Base-by-base conservation (phyloP, 2,797 vertebrate species). In the Potorous gilbertii region DNA sequence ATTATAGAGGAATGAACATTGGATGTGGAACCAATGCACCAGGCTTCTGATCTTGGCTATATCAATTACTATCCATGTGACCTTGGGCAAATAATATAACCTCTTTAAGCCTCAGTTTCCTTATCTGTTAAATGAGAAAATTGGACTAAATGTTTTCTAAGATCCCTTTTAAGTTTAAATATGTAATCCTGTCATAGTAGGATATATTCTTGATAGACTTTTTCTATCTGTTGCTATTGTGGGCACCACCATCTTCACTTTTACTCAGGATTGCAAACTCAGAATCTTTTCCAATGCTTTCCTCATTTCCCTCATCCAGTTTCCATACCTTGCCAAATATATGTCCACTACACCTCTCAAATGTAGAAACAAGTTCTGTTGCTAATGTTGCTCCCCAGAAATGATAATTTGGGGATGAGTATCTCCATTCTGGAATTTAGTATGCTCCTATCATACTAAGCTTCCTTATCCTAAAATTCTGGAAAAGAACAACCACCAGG, bases 391-490 rank as follows among this genome's bases (percentile, higher is more conserved):
- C 34, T 62, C 74, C 40, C n/a, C 46, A 81, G 2, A 18, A 74
- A 66, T 1, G 27, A 34, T 14, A 90, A 14, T 55, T 87, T 91
- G 92, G 8, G 81, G 81, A 94, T 91, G 40, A 95, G n/a, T 16
- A 91, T 50, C 34, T 54, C 28, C 4, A 94, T 62, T 12, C 57
- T 87, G 55, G 46, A 95, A 90, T 56, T 62, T 0, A 27, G 40
- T 46, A 81, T 90, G 92, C 81, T 96, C 8, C 56, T 89, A 56
- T 62, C 54, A 93, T 40, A 56, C 46, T 54, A 81, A 95, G 50
- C 40, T 94, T 91, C 56, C 14, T 46, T 24, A 92, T 54, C 5
- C 46, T 62, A 34, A 52, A 56, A 66, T 6, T 91, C 28, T 92
- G 62, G 81, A 81, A 91, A 90, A 90, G n/a, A 50, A 56, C 91